phyloP scores from a whole-genome alignment of 2,888 invertebrate genomes.

The Villa cingulata region DNA sequence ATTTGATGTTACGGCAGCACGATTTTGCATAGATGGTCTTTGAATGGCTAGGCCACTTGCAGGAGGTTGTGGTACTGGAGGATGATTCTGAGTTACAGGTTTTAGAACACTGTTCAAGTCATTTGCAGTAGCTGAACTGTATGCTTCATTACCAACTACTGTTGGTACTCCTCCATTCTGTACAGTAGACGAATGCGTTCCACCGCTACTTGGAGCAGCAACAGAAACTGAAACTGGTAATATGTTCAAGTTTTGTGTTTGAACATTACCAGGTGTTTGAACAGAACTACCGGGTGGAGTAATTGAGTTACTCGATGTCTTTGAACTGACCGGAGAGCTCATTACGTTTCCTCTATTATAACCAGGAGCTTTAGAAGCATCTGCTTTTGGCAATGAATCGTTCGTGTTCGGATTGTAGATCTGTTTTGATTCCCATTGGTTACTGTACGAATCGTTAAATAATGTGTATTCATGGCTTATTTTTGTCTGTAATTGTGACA shows the following conservation, averaged over 20 bases:
- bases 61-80: slow-evolving; percentile 15
- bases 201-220: slow-evolving; percentile 15
- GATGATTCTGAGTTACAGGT: slow-evolving; percentile 9
- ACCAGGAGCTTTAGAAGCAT: slow-evolving; percentile 82
- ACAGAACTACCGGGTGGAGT: slow-evolving; percentile 37
- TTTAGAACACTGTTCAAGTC: slow-evolving; percentile 16
- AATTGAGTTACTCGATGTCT: slow-evolving; percentile 42
- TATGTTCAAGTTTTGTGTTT: slow-evolving; percentile 17
- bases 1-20: slow-evolving; percentile 10
- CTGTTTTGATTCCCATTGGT: slow-evolving; percentile 38
- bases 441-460: slow-evolving; percentile 57
- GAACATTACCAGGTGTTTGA: slow-evolving; percentile 9
- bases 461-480: slow-evolving; percentile 61
- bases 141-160: slow-evolving; percentile 21
- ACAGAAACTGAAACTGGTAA: slow-evolving; percentile 16
- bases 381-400: slow-evolving; percentile 46
- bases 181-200: slow-evolving; percentile 9
- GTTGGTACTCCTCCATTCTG: slow-evolving; percentile 16
- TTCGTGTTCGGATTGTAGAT: slow-evolving; percentile 37
- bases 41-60: slow-evolving; percentile 29
- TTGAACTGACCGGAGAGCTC: slow-evolving; percentile 61
- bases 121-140: slow-evolving; percentile 15
- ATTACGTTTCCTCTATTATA: slow-evolving; percentile 63
- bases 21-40: slow-evolving; percentile 21
- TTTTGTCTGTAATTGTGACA: slow-evolving; percentile 25